A percentile compares a stretch with the other conserved stretches of the same genome.
Evolutionary conservation across 2,888 invertebrate species (phyloP).

Genomic region (Sabellastarte sp.): DNA sequence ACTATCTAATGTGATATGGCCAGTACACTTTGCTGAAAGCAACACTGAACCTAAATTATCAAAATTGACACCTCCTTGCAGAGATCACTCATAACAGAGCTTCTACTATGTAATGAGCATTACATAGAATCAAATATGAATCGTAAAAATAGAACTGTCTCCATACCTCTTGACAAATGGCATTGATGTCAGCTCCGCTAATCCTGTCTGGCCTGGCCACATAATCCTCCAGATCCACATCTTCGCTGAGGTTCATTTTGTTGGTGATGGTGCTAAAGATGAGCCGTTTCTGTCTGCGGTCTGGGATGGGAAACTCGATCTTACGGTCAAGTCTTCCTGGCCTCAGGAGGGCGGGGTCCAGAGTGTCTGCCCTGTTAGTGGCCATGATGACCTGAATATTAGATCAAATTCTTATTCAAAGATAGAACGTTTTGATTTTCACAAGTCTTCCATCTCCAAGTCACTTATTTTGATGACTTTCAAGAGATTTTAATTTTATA

Average conservation of each 20-base stretch:
- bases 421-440: no score
- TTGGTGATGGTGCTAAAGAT: conserved; percentile 96
- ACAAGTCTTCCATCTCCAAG: no score
- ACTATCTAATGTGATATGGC: no score
- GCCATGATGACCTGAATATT: conserved; percentile 86
- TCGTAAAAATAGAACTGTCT: background rate
- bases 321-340: conserved; percentile 97
- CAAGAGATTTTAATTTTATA: no score
- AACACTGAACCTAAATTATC: conserved; percentile 54
- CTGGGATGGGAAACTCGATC: conserved; percentile 98
- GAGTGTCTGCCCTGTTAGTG: conserved; percentile 93
- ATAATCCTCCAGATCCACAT: conserved; percentile 98
- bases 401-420: no score
- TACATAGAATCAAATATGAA: no score
- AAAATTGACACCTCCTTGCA: no score
- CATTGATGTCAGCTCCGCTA: conserved; percentile 98
- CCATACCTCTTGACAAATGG: conserved; percentile 91
- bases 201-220: conserved; percentile 98
- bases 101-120: no score
- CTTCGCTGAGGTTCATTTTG: conserved; percentile 73
- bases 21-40: no score
- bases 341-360: conserved; percentile 94
- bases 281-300: conserved; percentile 83
- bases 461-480: no score
- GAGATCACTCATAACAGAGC: no score